Percentiles rank a stretch among this genome's conserved stretches.
These are phyloP conservation scores for Cremastinae sp. DNA, from an alignment of 2,888 invertebrate genomes.

Conservation along the genomic window DNA sequence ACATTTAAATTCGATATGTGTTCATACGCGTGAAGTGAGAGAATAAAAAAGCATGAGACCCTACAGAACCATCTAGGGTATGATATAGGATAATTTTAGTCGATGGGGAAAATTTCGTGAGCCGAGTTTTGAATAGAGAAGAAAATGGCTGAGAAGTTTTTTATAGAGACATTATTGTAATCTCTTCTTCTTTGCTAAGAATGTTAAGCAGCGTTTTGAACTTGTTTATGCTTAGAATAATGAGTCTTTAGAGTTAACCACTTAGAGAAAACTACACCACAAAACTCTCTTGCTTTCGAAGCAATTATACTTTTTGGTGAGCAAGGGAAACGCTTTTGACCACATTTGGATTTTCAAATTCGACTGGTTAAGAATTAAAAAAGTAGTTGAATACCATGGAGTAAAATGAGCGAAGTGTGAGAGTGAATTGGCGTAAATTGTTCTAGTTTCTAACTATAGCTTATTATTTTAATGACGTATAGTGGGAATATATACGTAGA, in stretches of 20 bases:
- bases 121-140: slow-evolving; percentile 39
- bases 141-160: background rate
- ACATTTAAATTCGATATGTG: slow-evolving; percentile 73
- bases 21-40: slow-evolving; percentile 44
- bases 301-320: too few species aligned
- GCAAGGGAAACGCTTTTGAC: too few species aligned
- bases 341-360: background rate
- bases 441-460: background rate
- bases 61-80: background rate
- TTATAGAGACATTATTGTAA: background rate
- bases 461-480: slow-evolving; percentile 23
- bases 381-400: background rate
- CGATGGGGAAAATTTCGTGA: slow-evolving; percentile 66
- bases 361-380: background rate
- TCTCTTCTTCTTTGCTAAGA: background rate
- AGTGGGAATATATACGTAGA: background rate
- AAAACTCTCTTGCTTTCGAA: too few species aligned
- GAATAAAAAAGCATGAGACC: slow-evolving; percentile 5
- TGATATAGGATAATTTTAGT: slow-evolving; percentile 68
- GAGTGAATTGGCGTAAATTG: slow-evolving; percentile 5
- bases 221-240: too few species aligned
- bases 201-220: background rate
- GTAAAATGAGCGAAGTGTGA: background rate
- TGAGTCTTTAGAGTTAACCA: too few species aligned
- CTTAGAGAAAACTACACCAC: too few species aligned